Base-by-base conservation (phyloP, 2,113 vertebrate species). In the Eulacestoma nigropectus region DNA sequence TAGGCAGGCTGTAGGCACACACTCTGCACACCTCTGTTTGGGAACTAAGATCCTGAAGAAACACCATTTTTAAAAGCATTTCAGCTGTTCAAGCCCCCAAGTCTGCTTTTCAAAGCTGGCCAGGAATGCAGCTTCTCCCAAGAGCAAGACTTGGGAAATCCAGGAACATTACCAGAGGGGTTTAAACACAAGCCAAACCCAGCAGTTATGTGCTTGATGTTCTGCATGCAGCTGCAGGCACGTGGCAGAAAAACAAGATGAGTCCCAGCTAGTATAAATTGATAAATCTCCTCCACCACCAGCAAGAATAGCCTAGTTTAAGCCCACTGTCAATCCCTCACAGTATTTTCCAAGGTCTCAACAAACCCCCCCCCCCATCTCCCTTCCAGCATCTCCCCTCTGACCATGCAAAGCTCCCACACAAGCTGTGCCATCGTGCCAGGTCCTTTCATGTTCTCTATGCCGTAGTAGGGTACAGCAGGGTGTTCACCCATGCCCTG, bases 331-430 rank as follows among this genome's bases (percentile, higher is more conserved):
- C 4, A 2, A 75, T 37, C 33, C 37, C 64, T 46, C 33, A 42
- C 10, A 8, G 5, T n/a, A 53, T 52, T 47, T 74, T 47, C 4
- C 7, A 2, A 77, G 47, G 35, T 75, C 72, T 63, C 53, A 55
- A 29, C 21, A 62, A 55, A n/a, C 10, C 14, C 37, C 9, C 19
- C 9, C 57, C 9, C 19, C 9, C 57, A 44, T 22, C 18, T 60
- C 39, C 63, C 64, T 78, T 60, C 41, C 37, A 89, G 47, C 26
- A 50, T 15, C 14, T 2, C 25, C 33, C 23, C 21, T 47, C 22
- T 1, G 2, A 73, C 53, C 1, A 0, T 1, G 29, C 46, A 78
- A 90, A 69, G 49, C 47, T 23, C 42, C 1, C 0, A 4, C 35
- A 73, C 18, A 47, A 84, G 63, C 56, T 14, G 14, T 4, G 20